Base-by-base conservation (phyloP, 2,113 vertebrate genomes). In the Amblyopsis rosae region DNA sequence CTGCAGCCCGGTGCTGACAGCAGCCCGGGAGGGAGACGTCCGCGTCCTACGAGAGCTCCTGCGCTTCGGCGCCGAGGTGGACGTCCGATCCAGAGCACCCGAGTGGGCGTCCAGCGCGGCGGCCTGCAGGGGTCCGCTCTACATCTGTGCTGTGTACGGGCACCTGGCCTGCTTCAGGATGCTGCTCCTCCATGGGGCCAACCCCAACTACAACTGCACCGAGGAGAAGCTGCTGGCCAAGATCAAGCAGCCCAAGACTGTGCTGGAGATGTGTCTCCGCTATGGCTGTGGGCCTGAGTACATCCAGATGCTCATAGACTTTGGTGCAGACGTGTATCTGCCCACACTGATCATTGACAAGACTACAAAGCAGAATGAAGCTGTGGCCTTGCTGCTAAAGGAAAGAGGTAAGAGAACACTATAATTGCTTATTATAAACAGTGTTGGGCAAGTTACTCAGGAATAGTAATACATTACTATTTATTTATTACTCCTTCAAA, bases 191-290 rank as follows among this genome's bases (percentile, higher is more conserved):
- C 80, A 96, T 0, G 96, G 96, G 0, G 95, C 96, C 0, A 94
- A 99, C 63, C 96, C 96, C 0, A 67, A 98, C 88, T 99, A 95
- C 72, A 99, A 99, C 88, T 97, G 96, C 88, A 94, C 90, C 0
- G 95, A 96, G 4, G 82, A 89, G 68, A 91, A 69, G 55, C 89
- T 95, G 17, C 73, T 95, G 7, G 84, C 89, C 6, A 90, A 92
- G 54, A 89, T 96, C 46, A 94, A 93, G 68, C 89, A 91, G 66
- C 94, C 94, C 26, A 95, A 94, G 77, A 96, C 94, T 0, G 92
- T 96, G 9, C 83, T 98, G 72, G 97, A 99, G 79, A 92, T 93
- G 81, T 98, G 96, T 67, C 88, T 99, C 49, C 91, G 91, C 48
- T 94, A 96, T 1, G 92, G 96, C 65, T 96, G 95, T 61, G 88